Evolutionary conservation across 2,888 invertebrate species (phyloP).

Genomic region (Melanophora roralis): DNA sequence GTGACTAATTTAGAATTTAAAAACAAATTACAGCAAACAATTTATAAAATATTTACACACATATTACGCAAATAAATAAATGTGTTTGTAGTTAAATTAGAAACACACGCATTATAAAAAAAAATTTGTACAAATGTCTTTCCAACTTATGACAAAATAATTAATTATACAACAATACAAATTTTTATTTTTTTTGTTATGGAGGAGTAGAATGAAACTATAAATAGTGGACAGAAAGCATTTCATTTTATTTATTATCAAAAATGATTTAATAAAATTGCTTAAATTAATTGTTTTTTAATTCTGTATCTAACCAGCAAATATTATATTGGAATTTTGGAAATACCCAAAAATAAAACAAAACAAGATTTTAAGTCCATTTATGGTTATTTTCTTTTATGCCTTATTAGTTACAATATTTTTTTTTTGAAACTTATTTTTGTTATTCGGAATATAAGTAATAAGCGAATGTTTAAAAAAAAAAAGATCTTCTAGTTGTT

Average conservation of each 20-base stretch:
- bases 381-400: conserved; percentile 5
- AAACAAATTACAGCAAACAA: neutral
- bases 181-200: neutral
- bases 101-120: neutral
- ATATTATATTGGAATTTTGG: neutral
- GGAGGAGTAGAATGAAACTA: neutral
- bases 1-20: neutral
- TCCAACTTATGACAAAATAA: no score
- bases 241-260: conserved; percentile 29
- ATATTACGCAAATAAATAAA: no score
- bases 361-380: conserved; percentile 1
- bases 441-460: neutral
- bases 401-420: neutral
- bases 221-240: conserved; percentile 25
- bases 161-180: neutral
- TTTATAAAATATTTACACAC: neutral
- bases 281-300: conserved; percentile 44
- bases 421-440: no score
- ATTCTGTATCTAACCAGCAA: no score
- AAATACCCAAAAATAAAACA: conserved; percentile 26
- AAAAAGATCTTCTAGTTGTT: no score
- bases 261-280: conserved; percentile 32
- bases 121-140: neutral
- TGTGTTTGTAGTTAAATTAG: neutral
- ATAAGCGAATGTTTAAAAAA: no score